Base-by-base conservation (phyloP, 2,797 vertebrate species). In the Pogonophryne albipinna region DNA sequence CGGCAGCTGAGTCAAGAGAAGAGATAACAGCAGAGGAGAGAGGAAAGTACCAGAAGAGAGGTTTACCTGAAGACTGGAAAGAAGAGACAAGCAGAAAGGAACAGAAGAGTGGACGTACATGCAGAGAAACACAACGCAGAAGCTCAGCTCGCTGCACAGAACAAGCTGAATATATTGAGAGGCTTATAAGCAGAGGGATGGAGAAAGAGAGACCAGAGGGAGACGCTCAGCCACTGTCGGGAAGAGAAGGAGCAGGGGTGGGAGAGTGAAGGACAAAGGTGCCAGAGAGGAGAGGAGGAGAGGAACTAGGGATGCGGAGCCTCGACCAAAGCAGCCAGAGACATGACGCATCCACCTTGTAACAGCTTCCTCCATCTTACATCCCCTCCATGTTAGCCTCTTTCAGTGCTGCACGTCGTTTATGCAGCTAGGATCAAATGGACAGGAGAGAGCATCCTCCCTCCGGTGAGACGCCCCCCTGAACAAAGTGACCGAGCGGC, bases 351-450 rank as follows among this genome's bases (percentile, higher is more conserved):
- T 88, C 87, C 86, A 89, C 90, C 87, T 89, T 75, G 71, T 61
- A 85, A 79, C 85, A 65, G 86, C 82, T 82, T 88, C 91, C 91
- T 93, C 94, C 93, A 94, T 94, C 92, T 94, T 92, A 87, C 85
- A 79, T 82, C 64, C 76, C 85, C 89, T 87, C 89, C 89, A 85
- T 92, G 85, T 86, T 92, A 70, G 23, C 47, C 74, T 49, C 72
- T 66, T 23, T 41, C 50, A 3, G 71, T 55, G 63, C 72, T 50
- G 72, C 69, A 49, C 7, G 68, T 72, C 27, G 42, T 78, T 76
- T 76, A n/a, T 74, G 63, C 71, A 52, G 70, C 59, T 50, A 76
- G 27, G 79, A 72, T 47, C 78, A 12, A 58, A 74, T 34, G 61
- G 66, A 71, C 65, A 70, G 59, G 55, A 74, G 66, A 64, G 73